Percentiles rank a stretch among this genome's conserved stretches.
phyloP scores from a whole-genome alignment of 1,140 invertebrate species.

The Paracyclopina nana region DNA sequence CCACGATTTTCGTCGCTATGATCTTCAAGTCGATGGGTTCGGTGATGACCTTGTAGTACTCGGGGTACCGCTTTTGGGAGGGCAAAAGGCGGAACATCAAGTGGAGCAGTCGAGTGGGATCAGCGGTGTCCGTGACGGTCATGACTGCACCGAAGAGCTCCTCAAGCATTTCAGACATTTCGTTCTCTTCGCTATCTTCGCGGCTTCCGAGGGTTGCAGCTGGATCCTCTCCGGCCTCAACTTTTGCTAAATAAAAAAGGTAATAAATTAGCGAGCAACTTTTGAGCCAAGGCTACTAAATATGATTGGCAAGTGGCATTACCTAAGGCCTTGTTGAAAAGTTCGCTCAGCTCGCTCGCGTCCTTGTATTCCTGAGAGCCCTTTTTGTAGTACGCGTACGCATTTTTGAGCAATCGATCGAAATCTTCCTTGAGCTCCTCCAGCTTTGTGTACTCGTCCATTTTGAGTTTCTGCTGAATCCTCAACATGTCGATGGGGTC shows the following conservation, averaged over 20 bases:
- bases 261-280: too few relatives aligned
- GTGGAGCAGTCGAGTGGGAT: constrained; percentile 51
- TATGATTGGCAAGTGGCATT: too few relatives aligned
- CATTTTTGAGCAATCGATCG: constrained; percentile 68
- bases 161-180: constrained; percentile 38
- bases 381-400: constrained; percentile 71
- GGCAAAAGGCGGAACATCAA: constrained; percentile 76
- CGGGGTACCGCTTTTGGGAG: constrained; percentile 62
- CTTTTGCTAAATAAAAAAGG: too few relatives aligned
- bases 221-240: constrained; percentile 1
- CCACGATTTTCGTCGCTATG: constrained; percentile 77
- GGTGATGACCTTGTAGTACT: constrained; percentile 90
- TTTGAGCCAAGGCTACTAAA: too few relatives aligned
- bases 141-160: constrained; percentile 63
- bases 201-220: constrained; percentile 2
- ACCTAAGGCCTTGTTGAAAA: constrained; percentile 42
- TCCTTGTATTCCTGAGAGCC: constrained; percentile 70
- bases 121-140: constrained; percentile 44
- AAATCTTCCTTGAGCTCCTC: constrained; percentile 68
- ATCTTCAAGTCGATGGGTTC: constrained; percentile 84
- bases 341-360: constrained; percentile 69
- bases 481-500: constrained; percentile 82
- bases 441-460: constrained; percentile 74
- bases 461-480: constrained; percentile 88
- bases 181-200: constrained; percentile 18